Evolutionary conservation across 92 coral and sea anemone species (phyloP), one percentile per base, ranked within the genome.

Genomic region (Blastomussa wellsi): DNA sequence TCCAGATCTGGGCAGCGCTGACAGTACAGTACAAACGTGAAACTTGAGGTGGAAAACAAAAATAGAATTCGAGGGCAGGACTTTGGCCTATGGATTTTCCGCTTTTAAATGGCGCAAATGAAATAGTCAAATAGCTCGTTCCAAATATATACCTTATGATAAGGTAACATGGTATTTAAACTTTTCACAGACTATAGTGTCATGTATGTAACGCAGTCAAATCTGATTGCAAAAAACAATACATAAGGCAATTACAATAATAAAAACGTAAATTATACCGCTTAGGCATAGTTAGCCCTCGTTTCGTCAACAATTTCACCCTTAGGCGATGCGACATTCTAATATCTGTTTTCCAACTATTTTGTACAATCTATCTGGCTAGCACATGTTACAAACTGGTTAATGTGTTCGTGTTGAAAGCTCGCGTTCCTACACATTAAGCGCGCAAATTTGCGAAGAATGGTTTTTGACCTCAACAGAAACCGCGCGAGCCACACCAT

Each of bases 401-500:
- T 79, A 70, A 81, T 69, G 10, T 76, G 42, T 17, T 65, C 33
- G 68, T 28, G 85, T 81, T 81, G 85, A 81, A 51, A 81, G 78
- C 8, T 5, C 52, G 38, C 19, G 44, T 38, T 52, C 19, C 67
- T 19, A 17, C 29, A 79, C 13, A 70, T 70, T 28, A 64, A 19
- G 26, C 51, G 83, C 74, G 74, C 41, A 81, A 81, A 71, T 69
- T 81, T 81, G 52, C 67, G 62, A 67, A 68, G 51, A 24, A 51
- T 37, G 67, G 74, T 79, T 65, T 70, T 71, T 81, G 44, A 69
- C 77, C 60, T 62, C 13, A 26, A 36, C 44, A 35, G 26, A 70
- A 36, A 33, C n/a, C 48, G 37, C 75, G 44, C 75, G 8, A 37
- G 7, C 75, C n/a, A 16, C 74, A 69, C n/a, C 29, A 14, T n/a